Percentiles rank a stretch among this genome's conserved stretches.
phyloP scores from a whole-genome alignment of 2,113 vertebrate species.

The Oceanites oceanicus region DNA sequence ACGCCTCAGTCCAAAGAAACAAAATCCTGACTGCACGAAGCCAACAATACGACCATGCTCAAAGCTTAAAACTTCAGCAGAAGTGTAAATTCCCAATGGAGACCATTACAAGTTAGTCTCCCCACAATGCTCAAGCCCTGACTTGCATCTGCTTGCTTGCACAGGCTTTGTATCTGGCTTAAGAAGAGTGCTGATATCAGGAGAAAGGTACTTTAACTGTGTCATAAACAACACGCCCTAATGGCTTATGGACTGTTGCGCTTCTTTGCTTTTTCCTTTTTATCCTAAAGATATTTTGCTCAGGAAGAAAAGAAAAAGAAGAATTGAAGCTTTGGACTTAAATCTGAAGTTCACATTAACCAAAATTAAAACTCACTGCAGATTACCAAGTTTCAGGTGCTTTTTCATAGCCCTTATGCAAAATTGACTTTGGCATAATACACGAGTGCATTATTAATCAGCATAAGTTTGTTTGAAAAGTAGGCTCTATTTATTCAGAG shows the following conservation, averaged over 20 bases:
- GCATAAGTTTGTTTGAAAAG: constrained; percentile 43
- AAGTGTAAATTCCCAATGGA: neutral
- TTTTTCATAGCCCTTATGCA: neutral
- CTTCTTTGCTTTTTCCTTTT: neutral
- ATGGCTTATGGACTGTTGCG: neutral
- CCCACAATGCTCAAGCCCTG: neutral
- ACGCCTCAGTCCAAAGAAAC: neutral
- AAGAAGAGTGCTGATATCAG: neutral
- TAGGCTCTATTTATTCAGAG: constrained; percentile 33
- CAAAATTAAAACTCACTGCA: constrained; percentile 2
- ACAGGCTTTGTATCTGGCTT: neutral
- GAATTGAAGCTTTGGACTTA: neutral
- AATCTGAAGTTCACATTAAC: neutral
- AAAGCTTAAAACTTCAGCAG: neutral
- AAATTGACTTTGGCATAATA: constrained; percentile 32
- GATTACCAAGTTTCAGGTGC: neutral
- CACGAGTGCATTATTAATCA: constrained; percentile 42
- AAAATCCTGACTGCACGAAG: neutral
- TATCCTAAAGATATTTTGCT: neutral
- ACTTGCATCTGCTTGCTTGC: neutral
- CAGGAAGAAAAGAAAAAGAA: neutral
- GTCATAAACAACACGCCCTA: neutral
- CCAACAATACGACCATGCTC: neutral
- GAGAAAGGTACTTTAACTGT: neutral
- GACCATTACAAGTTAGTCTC: neutral